Percentiles rank a stretch among this genome's conserved stretches.
Conservation (phyloP, 2,113 vertebrate genomes). For the Tetrao urogallus region DNA sequence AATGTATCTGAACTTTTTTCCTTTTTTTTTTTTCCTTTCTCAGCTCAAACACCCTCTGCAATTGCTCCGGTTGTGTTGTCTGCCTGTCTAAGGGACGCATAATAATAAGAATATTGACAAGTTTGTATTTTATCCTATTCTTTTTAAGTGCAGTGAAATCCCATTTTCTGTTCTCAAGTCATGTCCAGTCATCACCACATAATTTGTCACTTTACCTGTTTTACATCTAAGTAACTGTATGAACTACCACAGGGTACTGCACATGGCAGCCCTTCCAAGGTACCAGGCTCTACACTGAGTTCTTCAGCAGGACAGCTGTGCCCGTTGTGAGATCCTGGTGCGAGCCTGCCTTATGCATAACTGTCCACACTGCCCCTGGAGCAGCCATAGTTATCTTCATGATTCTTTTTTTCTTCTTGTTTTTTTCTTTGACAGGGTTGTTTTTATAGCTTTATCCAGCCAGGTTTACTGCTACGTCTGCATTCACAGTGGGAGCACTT, state of each 20-base stretch:
- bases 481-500: neutral
- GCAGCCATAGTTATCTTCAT: neutral
- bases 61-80: conserved; percentile 33
- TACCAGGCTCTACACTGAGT: neutral
- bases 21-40: neutral
- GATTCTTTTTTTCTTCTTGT: too few species aligned
- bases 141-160: neutral
- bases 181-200: neutral
- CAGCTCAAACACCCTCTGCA: neutral
- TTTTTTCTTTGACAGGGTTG: neutral
- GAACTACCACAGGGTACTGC: neutral
- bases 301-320: neutral
- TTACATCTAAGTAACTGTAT: neutral
- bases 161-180: neutral
- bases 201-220: neutral
- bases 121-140: neutral
- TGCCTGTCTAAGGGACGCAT: neutral
- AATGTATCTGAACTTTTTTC: conserved; percentile 25
- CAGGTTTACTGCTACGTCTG: neutral
- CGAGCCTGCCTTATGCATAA: neutral
- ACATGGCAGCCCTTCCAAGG: neutral
- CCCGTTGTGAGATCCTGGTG: neutral
- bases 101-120: neutral
- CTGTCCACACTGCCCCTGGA: neutral
- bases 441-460: neutral